Percentiles rank a stretch among this genome's conserved stretches.
phyloP scores from a whole-genome alignment of 2,113 vertebrate species.

The Oncorhynchus tshawytscha region DNA sequence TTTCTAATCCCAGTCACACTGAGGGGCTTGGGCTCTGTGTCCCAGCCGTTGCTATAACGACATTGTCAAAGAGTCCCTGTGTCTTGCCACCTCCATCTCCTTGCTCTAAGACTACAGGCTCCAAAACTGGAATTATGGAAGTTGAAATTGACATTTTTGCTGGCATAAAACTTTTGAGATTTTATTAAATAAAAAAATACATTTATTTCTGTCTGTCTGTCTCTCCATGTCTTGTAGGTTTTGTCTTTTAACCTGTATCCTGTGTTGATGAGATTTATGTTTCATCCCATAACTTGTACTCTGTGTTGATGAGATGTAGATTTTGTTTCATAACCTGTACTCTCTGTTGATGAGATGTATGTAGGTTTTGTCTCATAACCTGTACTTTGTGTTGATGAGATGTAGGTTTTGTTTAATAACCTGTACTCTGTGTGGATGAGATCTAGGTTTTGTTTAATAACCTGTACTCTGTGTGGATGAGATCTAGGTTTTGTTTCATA shows the following conservation, averaged over 20 bases:
- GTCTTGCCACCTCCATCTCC: background rate
- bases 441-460: no score
- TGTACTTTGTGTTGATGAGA: background rate
- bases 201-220: no score
- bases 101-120: background rate
- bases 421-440: background rate
- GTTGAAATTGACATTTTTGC: background rate
- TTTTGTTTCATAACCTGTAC: no score
- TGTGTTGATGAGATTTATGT: no score
- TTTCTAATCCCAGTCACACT: slow-evolving; percentile 13
- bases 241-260: no score
- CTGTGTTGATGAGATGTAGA: background rate
- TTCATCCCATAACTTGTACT: no score
- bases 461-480: background rate
- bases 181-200: background rate
- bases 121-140: background rate
- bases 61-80: background rate
- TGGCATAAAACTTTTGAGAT: slow-evolving; percentile 9
- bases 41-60: background rate
- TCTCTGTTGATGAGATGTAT: no score
- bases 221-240: no score
- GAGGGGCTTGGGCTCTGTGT: background rate
- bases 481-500: no score
- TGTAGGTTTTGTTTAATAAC: background rate
- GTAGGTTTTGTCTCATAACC: no score